A percentile compares a stretch with the other conserved stretches of the same genome.
Evolutionary conservation across 30 jellyfish, hydroid and myxozoan genomes (phyloP).

Genomic region (Aurelia sp.): DNA sequence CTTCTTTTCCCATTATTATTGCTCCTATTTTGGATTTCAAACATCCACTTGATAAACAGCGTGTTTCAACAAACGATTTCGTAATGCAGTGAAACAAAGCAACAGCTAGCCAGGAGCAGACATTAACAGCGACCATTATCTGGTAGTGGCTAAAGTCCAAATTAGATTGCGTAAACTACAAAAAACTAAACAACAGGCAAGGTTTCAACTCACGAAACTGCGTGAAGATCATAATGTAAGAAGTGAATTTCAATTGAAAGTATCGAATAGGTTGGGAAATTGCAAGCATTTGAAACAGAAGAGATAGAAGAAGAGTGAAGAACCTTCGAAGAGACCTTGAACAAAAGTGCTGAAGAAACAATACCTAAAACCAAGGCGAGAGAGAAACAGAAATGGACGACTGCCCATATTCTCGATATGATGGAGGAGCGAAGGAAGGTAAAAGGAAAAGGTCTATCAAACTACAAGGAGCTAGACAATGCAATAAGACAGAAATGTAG

Average conservation of each 20-base stretch:
- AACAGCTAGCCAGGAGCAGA: conserved; percentile 51
- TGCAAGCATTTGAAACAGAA: conserved; percentile 9
- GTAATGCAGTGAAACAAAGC: conserved; percentile 25
- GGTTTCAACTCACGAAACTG: not conserved
- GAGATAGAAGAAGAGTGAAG: conserved; percentile 31
- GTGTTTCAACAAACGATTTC: no score
- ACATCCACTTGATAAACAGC: not conserved
- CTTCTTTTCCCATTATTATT: no score
- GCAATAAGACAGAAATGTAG: conserved; percentile 28
- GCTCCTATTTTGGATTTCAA: no score
- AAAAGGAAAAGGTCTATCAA: conserved; percentile 34
- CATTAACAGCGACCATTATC: conserved; percentile 21
- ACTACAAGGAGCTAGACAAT: conserved; percentile 28
- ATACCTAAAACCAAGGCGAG: conserved; percentile 22
- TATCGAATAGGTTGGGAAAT: conserved; percentile 6
- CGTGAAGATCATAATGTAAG: conserved; percentile 14
- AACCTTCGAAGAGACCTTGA: conserved; percentile 33
- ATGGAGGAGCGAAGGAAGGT: conserved; percentile 55
- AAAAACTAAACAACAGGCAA: not conserved
- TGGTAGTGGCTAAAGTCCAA: not conserved
- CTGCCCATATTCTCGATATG: conserved; percentile 26
- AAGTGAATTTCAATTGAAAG: conserved; percentile 5
- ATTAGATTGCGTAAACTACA: not conserved
- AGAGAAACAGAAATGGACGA: conserved; percentile 19
- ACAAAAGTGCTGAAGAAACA: conserved; percentile 36